Conservation (phyloP, 2,797 vertebrate genomes). For the Hypotaenidia philippensis region DNA sequence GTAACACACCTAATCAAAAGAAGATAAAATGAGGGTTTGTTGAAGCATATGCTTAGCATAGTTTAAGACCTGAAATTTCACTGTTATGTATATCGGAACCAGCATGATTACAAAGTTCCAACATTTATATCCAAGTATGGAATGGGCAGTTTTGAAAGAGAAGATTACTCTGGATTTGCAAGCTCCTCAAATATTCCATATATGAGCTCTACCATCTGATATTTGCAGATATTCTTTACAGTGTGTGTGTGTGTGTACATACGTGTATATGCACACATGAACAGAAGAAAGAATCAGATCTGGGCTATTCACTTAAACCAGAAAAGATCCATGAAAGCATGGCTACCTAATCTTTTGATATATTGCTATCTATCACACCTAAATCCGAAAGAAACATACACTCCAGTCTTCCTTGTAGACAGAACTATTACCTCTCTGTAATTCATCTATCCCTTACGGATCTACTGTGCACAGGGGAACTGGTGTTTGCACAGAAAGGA, state of each 20-base stretch:
- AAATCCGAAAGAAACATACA: background rate
- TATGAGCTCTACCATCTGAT: background rate
- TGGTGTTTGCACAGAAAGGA: background rate
- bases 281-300: background rate
- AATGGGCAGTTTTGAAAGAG: background rate
- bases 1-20: background rate
- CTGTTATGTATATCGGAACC: background rate
- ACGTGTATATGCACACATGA: background rate
- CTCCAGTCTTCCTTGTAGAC: background rate
- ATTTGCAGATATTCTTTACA: background rate
- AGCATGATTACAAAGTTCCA: background rate
- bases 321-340: background rate
- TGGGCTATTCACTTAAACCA: background rate
- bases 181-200: background rate
- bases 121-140: background rate
- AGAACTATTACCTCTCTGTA: background rate
- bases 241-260: too few relatives aligned
- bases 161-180: background rate
- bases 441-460: background rate
- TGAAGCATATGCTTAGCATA: background rate
- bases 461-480: background rate
- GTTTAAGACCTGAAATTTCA: background rate
- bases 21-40: background rate
- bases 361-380: background rate
- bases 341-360: background rate